Conservation (phyloP, 2,888 invertebrate species). For the Drosophila planitibia region DNA sequence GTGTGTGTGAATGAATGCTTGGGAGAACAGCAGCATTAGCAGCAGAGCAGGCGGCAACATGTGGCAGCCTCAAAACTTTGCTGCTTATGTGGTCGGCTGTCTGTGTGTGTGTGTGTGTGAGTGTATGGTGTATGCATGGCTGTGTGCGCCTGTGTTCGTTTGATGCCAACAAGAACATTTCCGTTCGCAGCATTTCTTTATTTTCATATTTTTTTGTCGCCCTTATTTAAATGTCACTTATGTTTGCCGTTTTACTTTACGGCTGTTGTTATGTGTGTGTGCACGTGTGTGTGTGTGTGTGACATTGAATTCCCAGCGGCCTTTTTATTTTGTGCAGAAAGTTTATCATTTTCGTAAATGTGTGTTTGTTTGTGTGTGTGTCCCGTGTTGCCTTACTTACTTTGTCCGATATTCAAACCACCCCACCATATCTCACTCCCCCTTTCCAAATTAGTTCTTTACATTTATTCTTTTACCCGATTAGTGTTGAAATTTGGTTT, state of each 20-base stretch:
- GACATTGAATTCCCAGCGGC: conserved; percentile 51
- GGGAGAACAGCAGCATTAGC: conserved; percentile 3
- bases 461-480: neutral
- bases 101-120: conserved; percentile 11
- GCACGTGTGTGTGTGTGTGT: conserved; percentile 10
- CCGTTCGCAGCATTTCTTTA: conserved; percentile 36
- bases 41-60: conserved; percentile 58
- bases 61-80: conserved; percentile 48
- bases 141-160: neutral
- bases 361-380: conserved; percentile 4
- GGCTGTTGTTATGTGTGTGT: conserved; percentile 23
- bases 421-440: too few relatives aligned
- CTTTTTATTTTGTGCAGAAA: conserved; percentile 33
- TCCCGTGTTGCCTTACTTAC: neutral
- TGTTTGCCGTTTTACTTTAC: conserved; percentile 60
- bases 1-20: neutral
- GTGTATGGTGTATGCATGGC: neutral
- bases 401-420: neutral
- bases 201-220: conserved; percentile 15
- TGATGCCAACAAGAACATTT: conserved; percentile 41
- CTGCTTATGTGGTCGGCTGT: conserved; percentile 11
- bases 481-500: neutral
- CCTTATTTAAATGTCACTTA: conserved; percentile 71
- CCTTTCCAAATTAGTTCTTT: neutral
- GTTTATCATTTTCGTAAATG: conserved; percentile 37